Base-by-base conservation (phyloP, 2,888 invertebrate genomes). In the Oconnorella tubifera region DNA sequence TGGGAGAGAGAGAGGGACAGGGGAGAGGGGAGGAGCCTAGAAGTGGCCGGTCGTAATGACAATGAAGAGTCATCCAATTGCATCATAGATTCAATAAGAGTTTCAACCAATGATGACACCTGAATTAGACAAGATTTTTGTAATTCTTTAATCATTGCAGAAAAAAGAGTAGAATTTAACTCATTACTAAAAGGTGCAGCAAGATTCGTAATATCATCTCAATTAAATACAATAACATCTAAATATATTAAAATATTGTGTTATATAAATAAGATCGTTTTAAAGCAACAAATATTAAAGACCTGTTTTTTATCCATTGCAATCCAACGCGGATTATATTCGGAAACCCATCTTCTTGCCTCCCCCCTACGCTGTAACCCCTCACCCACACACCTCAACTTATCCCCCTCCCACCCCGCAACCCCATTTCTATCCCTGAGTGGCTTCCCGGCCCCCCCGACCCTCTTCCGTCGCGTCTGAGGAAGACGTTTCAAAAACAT, bases 81-180 rank as follows among this genome's bases (percentile, higher is more conserved):
- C 56, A 64, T 62, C 66, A 66, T 66, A 19, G 62, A 40, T 25
- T 28, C 62, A 2, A 66, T 62, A 4, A 66, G 62, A 33, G 66
- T 57, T 23, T 66, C 66, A 40, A 66, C 58, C 25, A 66, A 49
- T 6, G 59, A 66, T 4, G 28, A 40, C 3, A 63, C 59, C 53
- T 51, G 53, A 19, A 51, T 19, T 40, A 19, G 10, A 40, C 19
- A 40, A 40, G 10, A 19, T 14, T 40, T n/a, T n/a, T n/a, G n/a
- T n/a, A n/a, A n/a, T n/a, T n/a, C n/a, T n/a, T n/a, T n/a, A n/a
- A n/a, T n/a, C n/a, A n/a, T n/a, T n/a, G n/a, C n/a, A n/a, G n/a
- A n/a, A n/a, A n/a, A n/a, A n/a, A n/a, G n/a, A n/a, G n/a, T n/a
- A n/a, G n/a, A n/a, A n/a, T n/a, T n/a, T n/a, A n/a, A n/a, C n/a